Conservation (phyloP, 2,888 invertebrate species). For the Epiblema foenella region DNA sequence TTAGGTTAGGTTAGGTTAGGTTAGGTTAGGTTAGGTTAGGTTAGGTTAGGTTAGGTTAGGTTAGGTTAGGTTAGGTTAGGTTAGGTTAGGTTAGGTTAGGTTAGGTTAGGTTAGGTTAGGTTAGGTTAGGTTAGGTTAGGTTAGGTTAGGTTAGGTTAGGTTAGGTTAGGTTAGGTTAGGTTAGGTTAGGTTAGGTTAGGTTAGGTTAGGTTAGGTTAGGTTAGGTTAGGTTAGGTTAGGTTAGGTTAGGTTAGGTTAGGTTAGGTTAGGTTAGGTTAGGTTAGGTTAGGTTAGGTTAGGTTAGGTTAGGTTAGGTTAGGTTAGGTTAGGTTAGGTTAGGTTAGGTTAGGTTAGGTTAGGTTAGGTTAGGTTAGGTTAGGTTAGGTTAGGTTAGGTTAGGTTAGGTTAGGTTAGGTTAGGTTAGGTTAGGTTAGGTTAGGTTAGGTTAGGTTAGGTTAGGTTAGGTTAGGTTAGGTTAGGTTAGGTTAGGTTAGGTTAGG, state of each 20-base stretch:
- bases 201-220: slow-evolving; percentile 41
- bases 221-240: slow-evolving; percentile 39
- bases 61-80: too few species aligned
- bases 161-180: slow-evolving; percentile 41
- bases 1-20: too few species aligned
- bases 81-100: too few species aligned
- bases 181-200: slow-evolving; percentile 41
- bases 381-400: slow-evolving; percentile 39
- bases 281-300: slow-evolving; percentile 37
- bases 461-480: slow-evolving; percentile 41
- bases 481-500: slow-evolving; percentile 44
- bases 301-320: slow-evolving; percentile 44
- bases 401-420: slow-evolving; percentile 43
- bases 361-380: slow-evolving; percentile 38
- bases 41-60: too few species aligned
- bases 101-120: too few species aligned
- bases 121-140: too few species aligned
- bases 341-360: slow-evolving; percentile 40
- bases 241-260: slow-evolving; percentile 40
- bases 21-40: too few species aligned
- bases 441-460: slow-evolving; percentile 48
- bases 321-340: slow-evolving; percentile 41
- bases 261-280: slow-evolving; percentile 45
- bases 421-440: slow-evolving; percentile 39
- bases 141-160: slow-evolving; percentile 41